Percentiles rank a stretch among this genome's conserved stretches.
These are phyloP conservation scores for Nicator chloris DNA, from an alignment of 2,113 vertebrate species.

Conservation along the genomic window DNA sequence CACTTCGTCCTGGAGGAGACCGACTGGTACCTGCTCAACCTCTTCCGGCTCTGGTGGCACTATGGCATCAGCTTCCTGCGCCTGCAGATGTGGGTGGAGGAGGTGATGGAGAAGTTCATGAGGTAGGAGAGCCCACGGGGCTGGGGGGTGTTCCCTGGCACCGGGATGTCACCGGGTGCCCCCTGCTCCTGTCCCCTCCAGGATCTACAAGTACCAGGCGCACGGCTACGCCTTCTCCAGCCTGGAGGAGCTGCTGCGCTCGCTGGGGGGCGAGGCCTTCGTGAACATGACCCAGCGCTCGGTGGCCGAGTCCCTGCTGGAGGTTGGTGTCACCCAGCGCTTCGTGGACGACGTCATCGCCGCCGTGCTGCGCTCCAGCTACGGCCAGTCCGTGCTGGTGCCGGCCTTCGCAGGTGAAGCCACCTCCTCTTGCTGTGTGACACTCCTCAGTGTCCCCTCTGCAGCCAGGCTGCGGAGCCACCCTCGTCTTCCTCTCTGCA, in stretches of 20 bases:
- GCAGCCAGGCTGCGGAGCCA: rapidly evolving
- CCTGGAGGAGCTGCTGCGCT: conserved; percentile 89
- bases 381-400: conserved; percentile 89
- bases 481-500: conserved; percentile 41
- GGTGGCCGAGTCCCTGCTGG: conserved; percentile 88
- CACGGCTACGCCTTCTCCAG: conserved; percentile 94
- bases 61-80: conserved; percentile 98
- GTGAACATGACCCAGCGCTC: conserved; percentile 93
- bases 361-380: conserved; percentile 90
- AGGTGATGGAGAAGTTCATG: conserved; percentile 99
- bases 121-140: conserved; percentile 68
- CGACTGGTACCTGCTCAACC: conserved; percentile 95
- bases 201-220: conserved; percentile 97
- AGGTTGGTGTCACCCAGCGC: conserved; percentile 91
- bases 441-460: rapidly evolving
- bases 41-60: conserved; percentile 97
- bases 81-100: conserved; percentile 99
- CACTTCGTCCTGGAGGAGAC: conserved; percentile 94
- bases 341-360: conserved; percentile 94
- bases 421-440: rapidly evolving
- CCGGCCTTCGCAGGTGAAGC: conserved; percentile 91
- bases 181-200: conserved; percentile 13
- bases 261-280: conserved; percentile 87
- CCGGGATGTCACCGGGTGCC: rapidly evolving
- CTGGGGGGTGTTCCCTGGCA: not conserved